phyloP scores from a whole-genome alignment of 2,888 invertebrate species.

The Thera obeliscata region DNA sequence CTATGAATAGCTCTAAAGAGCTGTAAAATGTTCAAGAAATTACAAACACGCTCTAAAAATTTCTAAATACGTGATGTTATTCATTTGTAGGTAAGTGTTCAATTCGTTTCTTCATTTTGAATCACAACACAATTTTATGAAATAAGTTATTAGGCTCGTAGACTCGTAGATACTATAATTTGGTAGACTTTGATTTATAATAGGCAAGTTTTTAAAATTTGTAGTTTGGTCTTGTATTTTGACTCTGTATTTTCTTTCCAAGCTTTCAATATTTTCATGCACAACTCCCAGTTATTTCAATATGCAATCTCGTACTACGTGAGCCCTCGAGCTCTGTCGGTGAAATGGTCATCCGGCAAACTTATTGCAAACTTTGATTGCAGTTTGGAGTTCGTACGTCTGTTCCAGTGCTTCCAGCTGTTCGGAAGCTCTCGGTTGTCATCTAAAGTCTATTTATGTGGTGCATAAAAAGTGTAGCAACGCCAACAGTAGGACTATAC shows the following conservation, averaged over 20 bases:
- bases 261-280: constrained; percentile 17
- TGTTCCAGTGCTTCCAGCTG: constrained; percentile 22
- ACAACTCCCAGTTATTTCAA: constrained; percentile 27
- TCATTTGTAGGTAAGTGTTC: too few relatives aligned
- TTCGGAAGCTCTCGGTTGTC: constrained; percentile 11
- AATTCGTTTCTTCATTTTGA: too few relatives aligned
- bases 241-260: background rate
- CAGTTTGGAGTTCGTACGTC: constrained; percentile 37
- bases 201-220: background rate
- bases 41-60: too few relatives aligned
- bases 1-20: constrained; percentile 8
- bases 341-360: constrained; percentile 29
- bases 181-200: too few relatives aligned
- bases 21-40: background rate
- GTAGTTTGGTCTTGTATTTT: background rate
- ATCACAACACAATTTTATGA: too few relatives aligned
- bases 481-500: too few relatives aligned
- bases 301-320: constrained; percentile 11
- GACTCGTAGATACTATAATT: too few relatives aligned
- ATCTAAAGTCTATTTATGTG: background rate
- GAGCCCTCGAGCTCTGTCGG: constrained; percentile 15
- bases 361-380: constrained; percentile 39
- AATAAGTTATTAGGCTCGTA: too few relatives aligned
- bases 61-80: too few relatives aligned
- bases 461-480: background rate